Percentiles rank a stretch among this genome's conserved stretches.
Evolutionary conservation across 2,888 invertebrate genomes (phyloP).

Genomic region (Rhabditophanes sp.): DNA sequence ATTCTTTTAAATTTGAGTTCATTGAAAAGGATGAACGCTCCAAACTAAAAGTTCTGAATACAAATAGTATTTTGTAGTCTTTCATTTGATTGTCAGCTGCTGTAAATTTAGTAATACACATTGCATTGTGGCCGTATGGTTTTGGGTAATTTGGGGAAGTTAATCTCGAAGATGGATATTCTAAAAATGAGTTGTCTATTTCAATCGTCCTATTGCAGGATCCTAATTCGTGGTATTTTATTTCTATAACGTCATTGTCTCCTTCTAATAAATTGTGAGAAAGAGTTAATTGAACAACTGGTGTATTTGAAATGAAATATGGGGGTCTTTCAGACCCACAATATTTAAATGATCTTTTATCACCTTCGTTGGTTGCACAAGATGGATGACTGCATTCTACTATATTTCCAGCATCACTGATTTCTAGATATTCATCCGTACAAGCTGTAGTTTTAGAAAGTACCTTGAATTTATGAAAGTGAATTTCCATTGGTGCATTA

Average conservation of each 20-base stretch:
- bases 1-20: too few species aligned
- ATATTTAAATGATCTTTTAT: slow-evolving; percentile 9
- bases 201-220: slow-evolving; percentile 38
- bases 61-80: slow-evolving; percentile 13
- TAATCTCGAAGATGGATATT: slow-evolving; percentile 16
- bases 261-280: too few species aligned
- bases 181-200: slow-evolving; percentile 7
- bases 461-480: slow-evolving; percentile 15
- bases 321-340: slow-evolving; percentile 14
- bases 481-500: slow-evolving; percentile 1
- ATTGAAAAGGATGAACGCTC: slow-evolving; percentile 8
- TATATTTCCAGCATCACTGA: slow-evolving; percentile 21
- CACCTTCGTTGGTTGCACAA: slow-evolving; percentile 11
- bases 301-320: slow-evolving; percentile 14
- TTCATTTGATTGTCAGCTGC: too few species aligned
- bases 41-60: slow-evolving; percentile 14
- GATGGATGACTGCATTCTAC: slow-evolving; percentile 24
- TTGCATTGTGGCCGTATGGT: slow-evolving; percentile 21
- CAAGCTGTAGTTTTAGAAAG: slow-evolving; percentile 15
- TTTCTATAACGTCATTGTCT: neutral
- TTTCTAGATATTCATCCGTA: slow-evolving; percentile 19
- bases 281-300: slow-evolving; percentile 19
- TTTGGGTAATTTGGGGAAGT: slow-evolving; percentile 34
- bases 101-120: slow-evolving; percentile 21
- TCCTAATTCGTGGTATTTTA: slow-evolving; percentile 10